phyloP scores from a whole-genome alignment of 2,888 invertebrate species.

The Bimastos eiseni region DNA sequence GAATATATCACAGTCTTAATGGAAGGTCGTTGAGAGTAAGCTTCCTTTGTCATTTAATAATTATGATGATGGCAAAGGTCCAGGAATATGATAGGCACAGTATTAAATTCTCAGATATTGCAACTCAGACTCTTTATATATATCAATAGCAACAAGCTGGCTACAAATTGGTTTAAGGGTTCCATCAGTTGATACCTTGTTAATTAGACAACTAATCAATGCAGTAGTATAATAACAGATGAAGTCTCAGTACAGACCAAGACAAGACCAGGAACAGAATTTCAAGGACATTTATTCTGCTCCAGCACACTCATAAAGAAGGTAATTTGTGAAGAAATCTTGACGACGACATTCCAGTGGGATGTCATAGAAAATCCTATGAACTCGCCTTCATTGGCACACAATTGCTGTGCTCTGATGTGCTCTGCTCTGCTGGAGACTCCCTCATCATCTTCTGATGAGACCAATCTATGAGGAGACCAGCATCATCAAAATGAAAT shows the following conservation, averaged over 20 bases:
- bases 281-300: background rate
- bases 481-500: constrained; percentile 13
- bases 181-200: too few relatives aligned
- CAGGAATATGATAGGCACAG: background rate
- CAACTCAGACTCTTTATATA: background rate
- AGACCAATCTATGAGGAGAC: background rate
- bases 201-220: too few relatives aligned
- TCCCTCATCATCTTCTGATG: background rate
- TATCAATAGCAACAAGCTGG: background rate
- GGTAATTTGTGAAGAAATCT: background rate
- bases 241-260: too few relatives aligned
- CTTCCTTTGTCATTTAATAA: background rate
- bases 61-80: background rate
- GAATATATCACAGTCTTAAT: background rate
- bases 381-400: background rate
- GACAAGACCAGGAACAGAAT: background rate
- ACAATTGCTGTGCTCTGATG: background rate
- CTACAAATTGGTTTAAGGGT: too few relatives aligned
- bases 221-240: too few relatives aligned
- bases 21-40: background rate
- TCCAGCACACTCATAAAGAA: background rate
- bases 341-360: background rate
- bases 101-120: background rate
- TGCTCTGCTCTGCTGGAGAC: too few relatives aligned
- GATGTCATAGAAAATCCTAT: background rate